Conservation (phyloP, 2,888 invertebrate genomes). For the Thereva unica region DNA sequence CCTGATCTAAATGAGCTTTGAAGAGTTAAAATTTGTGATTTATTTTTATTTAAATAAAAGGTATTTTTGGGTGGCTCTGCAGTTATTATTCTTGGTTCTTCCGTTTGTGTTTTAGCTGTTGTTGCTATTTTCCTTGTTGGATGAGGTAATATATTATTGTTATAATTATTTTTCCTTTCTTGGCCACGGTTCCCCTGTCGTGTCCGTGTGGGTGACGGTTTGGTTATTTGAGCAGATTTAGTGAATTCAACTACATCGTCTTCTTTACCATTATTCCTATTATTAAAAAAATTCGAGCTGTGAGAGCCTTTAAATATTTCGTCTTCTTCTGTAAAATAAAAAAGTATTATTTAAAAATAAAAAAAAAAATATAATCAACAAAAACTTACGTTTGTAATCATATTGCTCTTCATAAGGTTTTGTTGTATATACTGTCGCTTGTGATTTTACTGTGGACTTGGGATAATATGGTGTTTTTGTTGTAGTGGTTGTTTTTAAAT, state of each 20-base stretch:
- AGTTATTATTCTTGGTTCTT: constrained; percentile 41
- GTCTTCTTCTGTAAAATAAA: constrained; percentile 56
- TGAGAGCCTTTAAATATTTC: constrained; percentile 72
- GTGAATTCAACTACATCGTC: constrained; percentile 60
- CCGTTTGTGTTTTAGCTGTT: constrained; percentile 26
- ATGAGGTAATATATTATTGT: constrained; percentile 36
- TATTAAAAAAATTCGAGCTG: constrained; percentile 76
- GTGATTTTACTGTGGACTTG: constrained; percentile 4
- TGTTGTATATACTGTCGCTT: constrained; percentile 1
- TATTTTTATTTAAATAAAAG: not conserved
- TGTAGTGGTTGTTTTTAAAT: constrained; percentile 19
- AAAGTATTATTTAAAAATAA: constrained; percentile 36
- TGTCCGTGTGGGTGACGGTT: constrained; percentile 33
- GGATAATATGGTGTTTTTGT: constrained; percentile 15
- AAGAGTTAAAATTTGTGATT: constrained; percentile 51
- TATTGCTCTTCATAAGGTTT: constrained; percentile 16
- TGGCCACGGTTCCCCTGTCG: constrained; percentile 29
- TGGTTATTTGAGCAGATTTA: constrained; percentile 45
- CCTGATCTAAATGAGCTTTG: constrained; percentile 53
- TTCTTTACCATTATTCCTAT: constrained; percentile 65
- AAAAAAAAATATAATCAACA: not conserved
- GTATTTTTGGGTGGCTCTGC: constrained; percentile 45
- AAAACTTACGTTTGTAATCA: not conserved
- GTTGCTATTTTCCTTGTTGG: constrained; percentile 35
- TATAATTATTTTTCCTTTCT: constrained; percentile 26